A percentile compares a stretch with the other conserved stretches of the same genome.
Evolutionary conservation across 1,140 invertebrate genomes (phyloP).

Genomic region (Lerema accius): DNA sequence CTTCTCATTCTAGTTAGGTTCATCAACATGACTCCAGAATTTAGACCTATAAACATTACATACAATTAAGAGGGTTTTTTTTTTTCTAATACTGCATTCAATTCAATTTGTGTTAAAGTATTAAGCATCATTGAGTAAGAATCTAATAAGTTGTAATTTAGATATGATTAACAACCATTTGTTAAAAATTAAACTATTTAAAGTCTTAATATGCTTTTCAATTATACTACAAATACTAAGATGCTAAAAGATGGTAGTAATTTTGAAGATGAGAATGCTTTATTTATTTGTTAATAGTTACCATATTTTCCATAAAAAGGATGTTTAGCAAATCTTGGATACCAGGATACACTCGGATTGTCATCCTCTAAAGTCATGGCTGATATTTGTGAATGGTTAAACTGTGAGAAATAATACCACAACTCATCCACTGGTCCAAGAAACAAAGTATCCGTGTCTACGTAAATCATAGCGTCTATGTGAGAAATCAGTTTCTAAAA

Average conservation of each 20-base stretch:
- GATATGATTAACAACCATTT: too few relatives aligned
- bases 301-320: conserved; percentile 95
- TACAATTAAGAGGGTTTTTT: too few relatives aligned
- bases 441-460: conserved; percentile 96
- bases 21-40: conserved; percentile 99
- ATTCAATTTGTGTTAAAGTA: too few relatives aligned
- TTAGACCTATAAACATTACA: conserved; percentile 86
- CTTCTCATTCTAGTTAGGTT: conserved; percentile 95
- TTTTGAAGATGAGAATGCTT: too few relatives aligned
- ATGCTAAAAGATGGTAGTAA: too few relatives aligned
- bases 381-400: conserved; percentile 94
- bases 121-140: too few relatives aligned
- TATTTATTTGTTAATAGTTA: too few relatives aligned
- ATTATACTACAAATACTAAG: too few relatives aligned
- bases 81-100: too few relatives aligned
- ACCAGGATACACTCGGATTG: conserved; percentile 96
- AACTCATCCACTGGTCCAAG: conserved; percentile 91
- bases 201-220: too few relatives aligned
- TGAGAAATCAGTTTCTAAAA: conserved; percentile 89
- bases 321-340: conserved; percentile 97
- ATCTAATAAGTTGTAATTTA: too few relatives aligned
- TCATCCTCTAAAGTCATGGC: conserved; percentile 95
- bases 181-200: too few relatives aligned
- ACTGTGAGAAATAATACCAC: conserved; percentile 92
- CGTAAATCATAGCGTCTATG: conserved; percentile 94